A percentile compares a stretch with the other conserved stretches of the same genome.
These are phyloP conservation scores for Lysandra bellargus DNA, from an alignment of 2,888 invertebrate species.

Conservation along the genomic window DNA sequence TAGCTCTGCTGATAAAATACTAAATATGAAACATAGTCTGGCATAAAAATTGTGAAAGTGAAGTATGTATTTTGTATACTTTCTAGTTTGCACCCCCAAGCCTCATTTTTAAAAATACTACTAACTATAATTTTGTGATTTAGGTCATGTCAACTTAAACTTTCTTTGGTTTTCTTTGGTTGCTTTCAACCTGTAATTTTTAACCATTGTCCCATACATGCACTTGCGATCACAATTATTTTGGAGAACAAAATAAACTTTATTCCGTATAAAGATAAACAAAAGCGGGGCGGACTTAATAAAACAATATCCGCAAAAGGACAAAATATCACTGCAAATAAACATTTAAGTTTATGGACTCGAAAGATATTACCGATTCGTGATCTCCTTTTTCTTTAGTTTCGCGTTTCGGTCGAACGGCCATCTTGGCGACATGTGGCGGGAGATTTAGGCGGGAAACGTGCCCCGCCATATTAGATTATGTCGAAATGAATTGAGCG, in stretches of 20 bases:
- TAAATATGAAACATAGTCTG: no score
- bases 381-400: conserved; percentile 80
- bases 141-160: not conserved
- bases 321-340: conserved; percentile 80
- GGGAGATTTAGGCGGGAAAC: conserved; percentile 79
- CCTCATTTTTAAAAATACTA: no score
- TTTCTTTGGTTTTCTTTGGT: not conserved
- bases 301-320: conserved; percentile 77
- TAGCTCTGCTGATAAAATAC: no score
- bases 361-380: conserved; percentile 81
- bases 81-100: no score
- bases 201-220: not conserved
- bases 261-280: conserved; percentile 30
- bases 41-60: no score
- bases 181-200: not conserved
- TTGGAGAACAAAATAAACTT: conserved; percentile 9
- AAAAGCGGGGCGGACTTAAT: conserved; percentile 58
- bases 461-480: conserved; percentile 79
- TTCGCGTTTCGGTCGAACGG: conserved; percentile 73
- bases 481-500: conserved; percentile 79
- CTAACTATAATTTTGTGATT: not conserved
- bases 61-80: no score
- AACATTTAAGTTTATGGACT: conserved; percentile 81
- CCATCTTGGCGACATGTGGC: conserved; percentile 81
- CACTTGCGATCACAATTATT: not conserved